Base-by-base conservation (phyloP, 2,113 vertebrate species). In the Tachuris rubrigastra region DNA sequence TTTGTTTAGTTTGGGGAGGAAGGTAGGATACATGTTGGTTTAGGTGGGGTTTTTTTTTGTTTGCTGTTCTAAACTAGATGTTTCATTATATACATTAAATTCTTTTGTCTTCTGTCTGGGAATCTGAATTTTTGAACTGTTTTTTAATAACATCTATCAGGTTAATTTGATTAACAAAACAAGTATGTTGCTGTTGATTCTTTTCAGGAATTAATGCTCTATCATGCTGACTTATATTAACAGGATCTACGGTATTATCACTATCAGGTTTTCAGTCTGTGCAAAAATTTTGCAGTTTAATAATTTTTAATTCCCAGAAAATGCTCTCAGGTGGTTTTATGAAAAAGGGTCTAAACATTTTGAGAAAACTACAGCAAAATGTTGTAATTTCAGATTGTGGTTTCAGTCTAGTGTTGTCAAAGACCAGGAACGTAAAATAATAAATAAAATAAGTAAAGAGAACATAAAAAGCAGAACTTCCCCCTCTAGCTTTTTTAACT, bases 11-110 rank as follows among this genome's bases (percentile, higher is more conserved):
- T 6, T 55, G 5, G 8, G 5, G 8, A 23, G 14, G 10, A 19
- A 21, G 5, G 8, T 2, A 8, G 28, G 20, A 66, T 17, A 39
- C 9, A 8, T 33, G 8, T 19, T 10, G 6, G 0, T 27, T 78
- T 50, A 8, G 19, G 7, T 41, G 13, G 9, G 1, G 1, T 4
- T 10, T 21, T 9, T 14, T 44, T 9, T 44, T 15, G 9, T 9
- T 12, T 3, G 9, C 20, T 20, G 3, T 1, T 21, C 55, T 68
- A 14, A 59, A 42, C 8, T 41, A 15, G 12, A 2, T 35, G 11
- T 42, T 65, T 39, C 60, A 80, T 56, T 60, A n/a, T 39, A 33
- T n/a, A 4, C 4, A 6, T 92, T 62, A 68, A 85, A 75, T 62
- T 30, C 9, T 25, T 31, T 31, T 6, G 11, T 30, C 1, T 1